phyloP scores from a whole-genome alignment of 2,113 vertebrate genomes.

The Platichthys flesus region DNA sequence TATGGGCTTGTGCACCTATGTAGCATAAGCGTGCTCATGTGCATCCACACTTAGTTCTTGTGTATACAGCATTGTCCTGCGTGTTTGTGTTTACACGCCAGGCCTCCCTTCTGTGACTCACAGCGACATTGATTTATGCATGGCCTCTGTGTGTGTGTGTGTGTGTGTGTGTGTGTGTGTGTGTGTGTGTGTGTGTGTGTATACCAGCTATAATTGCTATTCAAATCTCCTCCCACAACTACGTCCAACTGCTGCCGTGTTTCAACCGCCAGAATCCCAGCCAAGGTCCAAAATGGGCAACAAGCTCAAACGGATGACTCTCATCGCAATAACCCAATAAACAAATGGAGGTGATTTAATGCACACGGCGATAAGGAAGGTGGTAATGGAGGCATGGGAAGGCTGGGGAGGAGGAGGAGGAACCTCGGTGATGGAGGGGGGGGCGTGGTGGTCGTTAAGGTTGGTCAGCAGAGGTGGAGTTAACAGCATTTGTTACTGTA shows the following conservation, averaged over 20 bases:
- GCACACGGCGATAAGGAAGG: conserved; percentile 65
- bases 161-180: conserved; percentile 3
- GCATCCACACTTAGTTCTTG: conserved; percentile 27
- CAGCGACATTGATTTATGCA: conserved; percentile 76
- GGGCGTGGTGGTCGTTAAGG: conserved; percentile 40
- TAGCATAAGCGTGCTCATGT: conserved; percentile 9
- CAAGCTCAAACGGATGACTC: conserved; percentile 75
- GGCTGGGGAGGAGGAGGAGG: conserved; percentile 40
- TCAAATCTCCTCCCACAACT: conserved; percentile 79
- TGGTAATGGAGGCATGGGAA: conserved; percentile 69
- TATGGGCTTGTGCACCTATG: conserved; percentile 21
- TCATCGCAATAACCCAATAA: conserved; percentile 75
- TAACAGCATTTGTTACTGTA: conserved; percentile 63
- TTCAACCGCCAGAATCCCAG: conserved; percentile 59
- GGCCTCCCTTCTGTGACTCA: conserved; percentile 68
- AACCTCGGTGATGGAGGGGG: conserved; percentile 52
- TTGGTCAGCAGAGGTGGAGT: conserved; percentile 55
- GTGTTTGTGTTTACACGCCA: conserved; percentile 69
- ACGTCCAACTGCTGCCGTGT: conserved; percentile 72
- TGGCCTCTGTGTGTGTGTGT: conserved; percentile 34
- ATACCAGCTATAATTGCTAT: conserved; percentile 76
- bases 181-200: conserved; percentile 18
- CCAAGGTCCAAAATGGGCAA: conserved; percentile 75
- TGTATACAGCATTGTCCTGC: conserved; percentile 60
- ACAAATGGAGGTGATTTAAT: conserved; percentile 81